These are phyloP conservation scores for Sarcophaga carnaria DNA, from an alignment of 2,888 invertebrate genomes.

Conservation along the genomic window DNA sequence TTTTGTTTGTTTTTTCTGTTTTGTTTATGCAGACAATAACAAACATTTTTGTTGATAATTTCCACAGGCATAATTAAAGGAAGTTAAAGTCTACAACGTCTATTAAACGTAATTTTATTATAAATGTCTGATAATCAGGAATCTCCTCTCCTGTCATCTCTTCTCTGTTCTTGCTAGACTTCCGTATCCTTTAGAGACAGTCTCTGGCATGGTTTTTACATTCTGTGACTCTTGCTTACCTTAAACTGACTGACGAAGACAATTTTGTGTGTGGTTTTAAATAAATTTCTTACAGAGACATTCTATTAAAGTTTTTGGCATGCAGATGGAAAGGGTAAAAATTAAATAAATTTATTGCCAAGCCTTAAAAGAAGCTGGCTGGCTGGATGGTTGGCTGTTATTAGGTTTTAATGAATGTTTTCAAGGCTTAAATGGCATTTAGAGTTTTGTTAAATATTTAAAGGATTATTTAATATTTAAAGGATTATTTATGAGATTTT, in stretches of 20 bases:
- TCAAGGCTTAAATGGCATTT: too few species aligned
- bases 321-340: too few species aligned
- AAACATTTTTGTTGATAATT: slow-evolving; percentile 46
- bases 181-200: background rate
- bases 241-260: background rate
- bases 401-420: too few species aligned
- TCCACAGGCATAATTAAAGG: slow-evolving; percentile 56
- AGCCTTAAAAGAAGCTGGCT: too few species aligned
- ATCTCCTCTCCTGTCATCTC: background rate
- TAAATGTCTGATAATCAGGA: slow-evolving; percentile 29
- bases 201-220: too few species aligned
- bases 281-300: background rate
- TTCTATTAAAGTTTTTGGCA: background rate
- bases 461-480: too few species aligned
- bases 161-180: slow-evolving; percentile 20
- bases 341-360: too few species aligned
- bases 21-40: slow-evolving; percentile 43
- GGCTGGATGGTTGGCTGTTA: too few species aligned
- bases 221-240: too few species aligned
- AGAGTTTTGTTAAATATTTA: too few species aligned
- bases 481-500: too few species aligned
- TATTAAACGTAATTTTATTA: slow-evolving; percentile 56
- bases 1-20: slow-evolving; percentile 34
- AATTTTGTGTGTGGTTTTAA: background rate
- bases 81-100: slow-evolving; percentile 26